Evolutionary conservation across 2,113 vertebrate species (phyloP).

Genomic region (Muntiacus reevesi): DNA sequence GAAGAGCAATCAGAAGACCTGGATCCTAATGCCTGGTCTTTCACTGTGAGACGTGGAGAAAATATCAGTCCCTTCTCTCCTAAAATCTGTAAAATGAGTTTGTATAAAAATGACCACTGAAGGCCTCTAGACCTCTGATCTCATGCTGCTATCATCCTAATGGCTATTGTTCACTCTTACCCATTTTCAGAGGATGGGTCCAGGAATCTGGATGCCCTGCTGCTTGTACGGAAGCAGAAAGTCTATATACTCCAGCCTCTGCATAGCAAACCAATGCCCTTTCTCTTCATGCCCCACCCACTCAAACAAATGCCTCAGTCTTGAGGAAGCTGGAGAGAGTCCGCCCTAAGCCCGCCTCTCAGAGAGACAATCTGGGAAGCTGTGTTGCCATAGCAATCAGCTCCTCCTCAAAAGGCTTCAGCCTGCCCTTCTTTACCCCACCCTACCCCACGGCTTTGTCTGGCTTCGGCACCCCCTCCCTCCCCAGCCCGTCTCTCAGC

Average conservation of each 20-base stretch:
- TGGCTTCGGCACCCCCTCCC: slow-evolving; percentile 25
- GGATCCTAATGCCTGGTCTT: background rate
- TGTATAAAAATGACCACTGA: background rate
- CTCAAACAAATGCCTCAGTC: slow-evolving; percentile 33
- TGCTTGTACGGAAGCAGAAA: background rate
- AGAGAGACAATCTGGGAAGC: slow-evolving; percentile 54
- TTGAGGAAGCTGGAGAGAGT: background rate
- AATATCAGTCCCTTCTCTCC: background rate
- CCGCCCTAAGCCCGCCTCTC: slow-evolving; percentile 34
- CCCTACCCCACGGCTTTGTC: slow-evolving; percentile 56
- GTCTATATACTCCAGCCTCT: background rate
- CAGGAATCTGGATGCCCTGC: background rate
- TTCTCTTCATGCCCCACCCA: background rate
- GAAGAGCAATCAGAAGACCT: background rate
- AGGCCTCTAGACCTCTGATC: background rate
- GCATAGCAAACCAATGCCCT: slow-evolving; percentile 10
- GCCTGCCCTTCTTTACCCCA: slow-evolving; percentile 41
- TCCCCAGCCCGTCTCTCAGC: slow-evolving; percentile 38
- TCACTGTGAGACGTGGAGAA: background rate
- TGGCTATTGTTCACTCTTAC: background rate
- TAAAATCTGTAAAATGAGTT: slow-evolving; percentile 27
- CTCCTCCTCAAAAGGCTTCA: slow-evolving; percentile 71
- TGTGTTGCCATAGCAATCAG: slow-evolving; percentile 73
- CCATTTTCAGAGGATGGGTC: slow-evolving; percentile 12
- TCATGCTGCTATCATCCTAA: background rate